Evolutionary conservation across 2,113 vertebrate genomes (phyloP), one percentile per base, ranked within the genome.

Genomic region (Nyctibius bracteatus): DNA sequence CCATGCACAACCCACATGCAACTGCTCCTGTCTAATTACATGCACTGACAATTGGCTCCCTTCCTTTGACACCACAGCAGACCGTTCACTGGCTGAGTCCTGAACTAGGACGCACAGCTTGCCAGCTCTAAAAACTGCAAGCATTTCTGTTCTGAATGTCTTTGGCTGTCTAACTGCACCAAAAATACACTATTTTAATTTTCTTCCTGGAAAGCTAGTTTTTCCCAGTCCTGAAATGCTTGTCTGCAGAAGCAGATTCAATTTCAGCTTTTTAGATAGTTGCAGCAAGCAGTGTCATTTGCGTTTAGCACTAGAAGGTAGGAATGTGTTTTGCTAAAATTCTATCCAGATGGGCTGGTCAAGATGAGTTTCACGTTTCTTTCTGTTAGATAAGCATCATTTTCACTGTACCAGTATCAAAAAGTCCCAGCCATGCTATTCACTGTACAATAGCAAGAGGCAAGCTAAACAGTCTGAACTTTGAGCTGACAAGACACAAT

Each of bases 71-170:
- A 90, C 52, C 49, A 18, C 3, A 4, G 80, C 55, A 16, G 37
- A 92, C 46, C 23, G 1, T 65, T 58, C 59, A 15, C 77, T 35
- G 59, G 37, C 80, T 91, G 88, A 74, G 61, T 31, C 81, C 79
- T 12, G 8, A 92, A 85, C 44, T 51, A 68, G 93, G 84, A 91
- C 23, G 0, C 1, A 10, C 46, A 59, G 63, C 61, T 78, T 86
- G n/a, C 66, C 81, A 90, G 90, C 89, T 91, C 95, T 68, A 82
- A 94, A 94, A 92, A n/a, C 87, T 88, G 61, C 77, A 55, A 44
- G 73, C 0, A 0, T 89, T 87, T 62, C 70, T 85, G 5, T 70
- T 90, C 92, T 46, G 52, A 49, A 46, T 58, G 44, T 37, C 78
- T 91, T 55, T 58, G 83, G 63, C 86, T 82, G 70, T 27, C 77